Percentiles rank a stretch among this genome's conserved stretches.
Evolutionary conservation across 2,113 vertebrate species (phyloP).

Genomic region (Phrynocephalus versicolor): DNA sequence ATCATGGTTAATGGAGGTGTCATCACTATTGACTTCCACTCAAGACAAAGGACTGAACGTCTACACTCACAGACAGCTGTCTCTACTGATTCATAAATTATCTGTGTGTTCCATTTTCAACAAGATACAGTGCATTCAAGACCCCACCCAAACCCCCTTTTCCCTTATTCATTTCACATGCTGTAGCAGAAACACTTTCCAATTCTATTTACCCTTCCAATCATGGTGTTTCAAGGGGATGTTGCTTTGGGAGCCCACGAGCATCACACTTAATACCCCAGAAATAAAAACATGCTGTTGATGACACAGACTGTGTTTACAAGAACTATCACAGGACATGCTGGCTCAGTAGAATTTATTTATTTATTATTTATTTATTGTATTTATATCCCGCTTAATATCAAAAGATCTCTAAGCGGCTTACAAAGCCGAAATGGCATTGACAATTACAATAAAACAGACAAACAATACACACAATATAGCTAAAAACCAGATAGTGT

Average conservation of each 20-base stretch:
- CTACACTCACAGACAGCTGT: conserved; percentile 5
- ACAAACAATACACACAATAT: no score
- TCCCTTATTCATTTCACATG: conserved; percentile 3
- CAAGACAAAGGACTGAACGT: background rate
- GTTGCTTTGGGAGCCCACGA: background rate
- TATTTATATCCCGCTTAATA: no score
- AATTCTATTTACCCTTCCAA: background rate
- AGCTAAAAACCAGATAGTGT: no score
- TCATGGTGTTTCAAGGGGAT: background rate
- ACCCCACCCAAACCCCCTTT: background rate
- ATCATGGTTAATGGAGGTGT: background rate
- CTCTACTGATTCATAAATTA: conserved; percentile 17
- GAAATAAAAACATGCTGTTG: background rate
- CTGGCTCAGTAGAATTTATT: background rate
- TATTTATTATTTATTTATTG: no score
- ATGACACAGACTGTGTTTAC: background rate
- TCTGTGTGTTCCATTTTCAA: background rate
- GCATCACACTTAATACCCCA: background rate
- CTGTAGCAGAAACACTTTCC: background rate
- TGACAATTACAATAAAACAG: background rate
- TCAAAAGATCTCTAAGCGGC: no score
- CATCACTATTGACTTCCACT: conserved; percentile 1
- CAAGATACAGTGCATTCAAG: conserved; percentile 14
- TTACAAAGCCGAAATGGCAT: background rate
- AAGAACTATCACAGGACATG: no score